Evolutionary conservation across 2,888 invertebrate species (phyloP).

Genomic region (Himalopsyche anomala): DNA sequence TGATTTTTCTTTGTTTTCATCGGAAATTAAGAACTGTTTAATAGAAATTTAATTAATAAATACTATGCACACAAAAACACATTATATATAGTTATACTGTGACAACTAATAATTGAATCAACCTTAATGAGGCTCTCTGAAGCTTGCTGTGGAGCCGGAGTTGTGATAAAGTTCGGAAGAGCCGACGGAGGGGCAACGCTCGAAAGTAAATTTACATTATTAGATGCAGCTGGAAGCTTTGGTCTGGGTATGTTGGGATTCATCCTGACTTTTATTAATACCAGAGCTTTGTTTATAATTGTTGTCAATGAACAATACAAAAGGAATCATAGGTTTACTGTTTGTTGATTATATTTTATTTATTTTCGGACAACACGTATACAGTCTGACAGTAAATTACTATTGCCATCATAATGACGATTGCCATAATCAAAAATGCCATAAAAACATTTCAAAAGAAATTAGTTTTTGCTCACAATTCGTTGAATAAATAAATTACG

Average conservation of each 20-base stretch:
- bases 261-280: neutral
- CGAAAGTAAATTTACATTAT: slow-evolving; percentile 79
- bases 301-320: neutral
- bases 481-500: too few species aligned
- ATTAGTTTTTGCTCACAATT: too few species aligned
- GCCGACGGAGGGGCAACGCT: slow-evolving; percentile 83
- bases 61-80: too few species aligned
- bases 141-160: slow-evolving; percentile 68
- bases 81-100: too few species aligned
- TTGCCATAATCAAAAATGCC: neutral
- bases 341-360: slow-evolving; percentile 27
- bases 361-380: slow-evolving; percentile 2
- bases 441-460: too few species aligned
- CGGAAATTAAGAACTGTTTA: too few species aligned
- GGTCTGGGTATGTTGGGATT: slow-evolving; percentile 72
- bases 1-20: too few species aligned
- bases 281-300: neutral
- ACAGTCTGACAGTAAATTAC: slow-evolving; percentile 23
- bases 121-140: slow-evolving; percentile 62
- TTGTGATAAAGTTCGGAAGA: slow-evolving; percentile 81
- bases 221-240: slow-evolving; percentile 63
- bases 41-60: too few species aligned
- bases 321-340: neutral
- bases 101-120: neutral
- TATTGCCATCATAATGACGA: neutral